Conservation (phyloP, 2,113 vertebrate genomes). For the Lophius piscatorius region DNA sequence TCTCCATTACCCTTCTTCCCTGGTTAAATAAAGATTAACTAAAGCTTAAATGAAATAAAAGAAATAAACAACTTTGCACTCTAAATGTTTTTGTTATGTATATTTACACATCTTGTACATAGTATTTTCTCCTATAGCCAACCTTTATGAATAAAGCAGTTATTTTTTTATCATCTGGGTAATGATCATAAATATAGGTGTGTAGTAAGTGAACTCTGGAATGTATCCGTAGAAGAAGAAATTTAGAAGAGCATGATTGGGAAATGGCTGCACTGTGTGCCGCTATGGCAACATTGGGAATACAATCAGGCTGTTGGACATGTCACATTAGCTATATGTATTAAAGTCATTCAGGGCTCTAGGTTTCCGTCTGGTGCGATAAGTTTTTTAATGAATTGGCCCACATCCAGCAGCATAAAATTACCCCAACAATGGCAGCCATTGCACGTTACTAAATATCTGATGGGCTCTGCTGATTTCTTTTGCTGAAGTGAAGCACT, state of each 20-base stretch:
- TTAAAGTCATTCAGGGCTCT: slow-evolving; percentile 46
- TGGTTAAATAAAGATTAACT: too few relatives aligned
- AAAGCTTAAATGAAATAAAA: too few relatives aligned
- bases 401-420: slow-evolving; percentile 49
- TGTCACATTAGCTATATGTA: slow-evolving; percentile 53
- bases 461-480: slow-evolving; percentile 43
- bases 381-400: slow-evolving; percentile 69
- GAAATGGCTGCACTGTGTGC: neutral
- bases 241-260: neutral
- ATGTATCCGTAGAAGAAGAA: neutral
- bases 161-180: slow-evolving; percentile 9
- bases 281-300: neutral
- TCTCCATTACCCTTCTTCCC: too few relatives aligned
- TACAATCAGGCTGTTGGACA: slow-evolving; percentile 25
- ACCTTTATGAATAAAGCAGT: too few relatives aligned
- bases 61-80: too few relatives aligned
- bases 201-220: slow-evolving; percentile 29
- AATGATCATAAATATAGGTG: slow-evolving; percentile 1
- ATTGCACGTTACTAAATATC: slow-evolving; percentile 38
- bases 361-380: slow-evolving; percentile 51
- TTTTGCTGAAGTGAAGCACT: slow-evolving; percentile 48
- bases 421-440: slow-evolving; percentile 47
- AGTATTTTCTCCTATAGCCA: too few relatives aligned
- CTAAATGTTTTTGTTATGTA: too few relatives aligned
- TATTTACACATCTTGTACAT: too few relatives aligned